Evolutionary conservation across 2,113 vertebrate genomes (phyloP), one percentile per base, ranked within the genome.

Genomic region (Eubucco bourcierii): DNA sequence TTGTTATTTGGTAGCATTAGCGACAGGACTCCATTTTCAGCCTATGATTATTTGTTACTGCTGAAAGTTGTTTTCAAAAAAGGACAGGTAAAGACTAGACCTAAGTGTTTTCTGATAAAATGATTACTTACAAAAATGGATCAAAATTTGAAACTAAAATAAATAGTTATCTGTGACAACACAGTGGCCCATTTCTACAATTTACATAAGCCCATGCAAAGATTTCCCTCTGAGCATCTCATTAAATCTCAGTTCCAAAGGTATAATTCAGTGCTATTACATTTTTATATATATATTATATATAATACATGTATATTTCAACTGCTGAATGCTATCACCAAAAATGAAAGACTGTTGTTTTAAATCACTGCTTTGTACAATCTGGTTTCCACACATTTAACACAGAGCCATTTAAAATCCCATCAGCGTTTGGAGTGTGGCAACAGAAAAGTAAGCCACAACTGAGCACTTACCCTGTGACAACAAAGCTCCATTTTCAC

Each of bases 311-410:
- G 88, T 91, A 76, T 67, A 92, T 94, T 95, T 94, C 85, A 94
- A 71, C 60, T 93, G 65, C 75, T 90, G 88, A 95, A 93, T 52
- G 66, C 92, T 93, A 84, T 95, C 90, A 64, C 70, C 78, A 85
- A 95, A 94, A 91, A 93, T 88, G 88, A 96, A 94, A 94, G 88
- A 96, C 44, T 94, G 84, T 88, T 95, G 85, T 95, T 94, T 96
- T 94, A 95, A 95, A 95, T 93, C 94, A 95, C 46, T 94, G 87
- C 79, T 93, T 90, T 41, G 31, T 84, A 92, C 89, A 89, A 91
- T 94, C 95, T 93, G 86, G 91, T 96, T 95, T 95, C 88, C 94
- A 95, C 94, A 87, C 80, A 82, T 74, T 93, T 94, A 91, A 94
- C 53, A 91, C 70, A 84, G 78, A 84, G 66, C 47, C 90, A 93